Evolutionary conservation across 2,113 vertebrate species (phyloP).

Genomic region (Turdus rufiventris): DNA sequence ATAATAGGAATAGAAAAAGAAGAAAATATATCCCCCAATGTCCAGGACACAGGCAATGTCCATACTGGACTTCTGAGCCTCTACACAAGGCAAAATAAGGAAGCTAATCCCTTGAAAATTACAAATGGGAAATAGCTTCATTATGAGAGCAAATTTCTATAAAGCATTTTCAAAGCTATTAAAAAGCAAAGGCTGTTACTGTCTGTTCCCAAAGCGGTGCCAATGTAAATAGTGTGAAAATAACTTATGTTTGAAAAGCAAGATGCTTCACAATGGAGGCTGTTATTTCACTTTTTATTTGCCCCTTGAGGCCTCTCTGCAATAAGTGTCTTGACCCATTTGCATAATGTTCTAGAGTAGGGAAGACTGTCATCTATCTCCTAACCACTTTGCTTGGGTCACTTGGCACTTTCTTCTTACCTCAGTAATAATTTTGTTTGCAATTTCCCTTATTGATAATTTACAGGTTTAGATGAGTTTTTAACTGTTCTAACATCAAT

Average conservation of each 20-base stretch:
- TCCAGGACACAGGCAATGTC: not conserved
- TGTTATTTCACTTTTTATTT: constrained; percentile 8
- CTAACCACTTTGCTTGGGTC: not conserved
- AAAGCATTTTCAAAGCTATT: constrained; percentile 47
- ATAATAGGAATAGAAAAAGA: not conserved
- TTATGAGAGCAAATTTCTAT: constrained; percentile 24
- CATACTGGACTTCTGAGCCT: not conserved
- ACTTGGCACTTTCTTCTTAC: not conserved
- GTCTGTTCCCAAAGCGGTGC: constrained; percentile 23
- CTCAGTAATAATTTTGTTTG: not conserved
- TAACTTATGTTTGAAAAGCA: constrained; percentile 28
- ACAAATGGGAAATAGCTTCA: constrained; percentile 46
- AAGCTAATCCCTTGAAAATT: constrained; percentile 22
- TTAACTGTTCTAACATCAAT: not conserved
- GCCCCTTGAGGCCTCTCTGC: not conserved
- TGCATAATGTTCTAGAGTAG: not conserved
- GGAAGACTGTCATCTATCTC: not conserved
- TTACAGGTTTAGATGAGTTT: not conserved
- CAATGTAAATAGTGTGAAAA: constrained; percentile 52
- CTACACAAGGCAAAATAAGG: constrained; percentile 31
- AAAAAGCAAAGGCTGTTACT: constrained; percentile 48
- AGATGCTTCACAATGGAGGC: constrained; percentile 37
- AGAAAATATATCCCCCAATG: not conserved
- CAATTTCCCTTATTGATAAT: not conserved
- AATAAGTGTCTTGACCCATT: not conserved